Evolutionary conservation across 2,113 vertebrate species (phyloP).

Genomic region (Deroptyus accipitrinus): DNA sequence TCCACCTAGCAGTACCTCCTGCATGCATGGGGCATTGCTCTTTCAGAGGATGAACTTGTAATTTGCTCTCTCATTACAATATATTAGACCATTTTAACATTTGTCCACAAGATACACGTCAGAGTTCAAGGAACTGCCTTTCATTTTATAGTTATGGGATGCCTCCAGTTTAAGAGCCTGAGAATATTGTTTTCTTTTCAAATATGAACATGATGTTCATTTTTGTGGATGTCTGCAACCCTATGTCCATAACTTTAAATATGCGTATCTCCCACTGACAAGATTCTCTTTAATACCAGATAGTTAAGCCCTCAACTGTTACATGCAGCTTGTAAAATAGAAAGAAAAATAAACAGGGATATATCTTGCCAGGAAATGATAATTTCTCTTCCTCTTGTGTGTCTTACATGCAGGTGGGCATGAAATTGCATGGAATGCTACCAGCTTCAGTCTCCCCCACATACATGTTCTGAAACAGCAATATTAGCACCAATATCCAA

Average conservation of each 20-base stretch:
- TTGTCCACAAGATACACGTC: accelerated
- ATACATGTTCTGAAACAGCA: background rate
- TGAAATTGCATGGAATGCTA: background rate
- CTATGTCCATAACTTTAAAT: background rate
- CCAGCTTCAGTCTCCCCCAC: background rate
- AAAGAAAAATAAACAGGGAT: background rate
- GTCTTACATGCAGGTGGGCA: background rate
- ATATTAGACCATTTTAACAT: background rate
- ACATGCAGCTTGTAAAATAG: background rate
- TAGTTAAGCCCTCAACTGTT: background rate
- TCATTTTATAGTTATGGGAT: background rate
- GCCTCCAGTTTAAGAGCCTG: background rate
- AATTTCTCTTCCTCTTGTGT: background rate
- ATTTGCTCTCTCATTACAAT: background rate
- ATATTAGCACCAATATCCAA: background rate
- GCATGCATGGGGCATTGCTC: background rate
- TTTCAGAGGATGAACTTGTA: background rate
- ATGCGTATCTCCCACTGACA: accelerated
- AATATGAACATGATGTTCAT: background rate
- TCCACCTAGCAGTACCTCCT: background rate
- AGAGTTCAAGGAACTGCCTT: background rate
- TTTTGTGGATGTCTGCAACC: background rate
- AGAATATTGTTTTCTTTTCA: background rate
- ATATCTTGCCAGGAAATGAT: background rate
- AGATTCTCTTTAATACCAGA: background rate